phyloP scores from a whole-genome alignment of 2,888 invertebrate species.

The Lycocerus yunnanus region DNA sequence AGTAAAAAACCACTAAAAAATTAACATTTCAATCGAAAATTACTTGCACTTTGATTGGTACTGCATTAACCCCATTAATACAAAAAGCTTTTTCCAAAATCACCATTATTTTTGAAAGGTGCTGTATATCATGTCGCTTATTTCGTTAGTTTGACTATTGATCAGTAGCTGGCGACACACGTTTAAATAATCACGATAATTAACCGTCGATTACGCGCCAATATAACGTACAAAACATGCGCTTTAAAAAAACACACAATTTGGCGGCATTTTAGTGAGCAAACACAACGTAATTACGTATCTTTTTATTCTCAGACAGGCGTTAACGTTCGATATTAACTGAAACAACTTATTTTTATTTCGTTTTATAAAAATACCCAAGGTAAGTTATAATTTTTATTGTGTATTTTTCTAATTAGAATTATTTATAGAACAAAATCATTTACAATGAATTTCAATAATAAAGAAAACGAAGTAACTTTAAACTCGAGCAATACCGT shows the following conservation, averaged over 20 bases:
- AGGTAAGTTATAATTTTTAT: background rate
- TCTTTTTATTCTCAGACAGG: background rate
- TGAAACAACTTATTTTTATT: background rate
- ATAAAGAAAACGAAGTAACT: conserved; percentile 43
- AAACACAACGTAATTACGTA: background rate
- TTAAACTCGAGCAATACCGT: conserved; percentile 37
- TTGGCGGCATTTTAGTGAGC: background rate
- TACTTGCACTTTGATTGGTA: no score
- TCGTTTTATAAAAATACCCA: background rate
- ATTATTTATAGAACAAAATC: background rate
- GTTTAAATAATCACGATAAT: no score
- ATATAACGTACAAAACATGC: no score
- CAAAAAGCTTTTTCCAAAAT: no score
- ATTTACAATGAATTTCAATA: conserved; percentile 43
- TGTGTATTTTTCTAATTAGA: background rate
- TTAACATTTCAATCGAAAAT: no score
- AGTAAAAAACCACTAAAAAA: no score
- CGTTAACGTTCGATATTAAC: background rate
- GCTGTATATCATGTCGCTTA: no score
- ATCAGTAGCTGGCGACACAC: no score
- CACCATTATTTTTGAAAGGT: no score
- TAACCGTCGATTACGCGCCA: no score
- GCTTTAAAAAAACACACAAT: background rate
- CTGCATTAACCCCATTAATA: no score
- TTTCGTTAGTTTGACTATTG: no score